phyloP scores from a whole-genome alignment of 35 echinoderm and acorn worm species.

The Apostichopus japonicus region DNA sequence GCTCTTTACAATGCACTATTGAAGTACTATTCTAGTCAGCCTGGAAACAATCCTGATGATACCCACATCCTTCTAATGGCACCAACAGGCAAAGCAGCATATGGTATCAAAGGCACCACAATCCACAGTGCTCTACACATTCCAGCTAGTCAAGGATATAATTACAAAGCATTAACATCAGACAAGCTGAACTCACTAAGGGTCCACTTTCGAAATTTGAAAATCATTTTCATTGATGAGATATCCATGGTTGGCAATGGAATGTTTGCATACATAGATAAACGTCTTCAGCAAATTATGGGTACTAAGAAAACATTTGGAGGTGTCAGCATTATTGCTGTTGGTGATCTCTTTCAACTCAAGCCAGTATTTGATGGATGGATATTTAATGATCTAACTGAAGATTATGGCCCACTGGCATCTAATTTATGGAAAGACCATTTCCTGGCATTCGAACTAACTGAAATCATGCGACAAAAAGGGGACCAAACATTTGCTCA shows the following conservation, averaged over 20 bases:
- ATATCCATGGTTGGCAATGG: conserved; percentile 61
- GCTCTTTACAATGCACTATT: conserved; percentile 30
- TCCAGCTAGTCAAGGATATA: conserved; percentile 34
- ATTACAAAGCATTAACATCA: conserved; percentile 22
- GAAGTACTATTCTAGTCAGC: conserved; percentile 26
- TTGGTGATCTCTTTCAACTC: conserved; percentile 61
- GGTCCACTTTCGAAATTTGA: conserved; percentile 1
- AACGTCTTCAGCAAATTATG: conserved; percentile 37
- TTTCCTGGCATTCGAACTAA: conserved; percentile 38
- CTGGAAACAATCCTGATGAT: conserved; percentile 42
- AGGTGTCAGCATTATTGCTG: conserved; percentile 34
- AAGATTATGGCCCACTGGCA: neutral
- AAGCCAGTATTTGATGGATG: conserved; percentile 55
- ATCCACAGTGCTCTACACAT: conserved; percentile 51
- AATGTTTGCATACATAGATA: conserved; percentile 34
- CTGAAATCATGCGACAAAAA: conserved; percentile 20
- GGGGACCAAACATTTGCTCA: conserved; percentile 45
- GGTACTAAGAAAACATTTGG: conserved; percentile 17
- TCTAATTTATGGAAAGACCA: neutral
- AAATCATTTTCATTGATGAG: conserved; percentile 61
- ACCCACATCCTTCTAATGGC: conserved; percentile 31
- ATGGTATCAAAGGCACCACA: conserved; percentile 33
- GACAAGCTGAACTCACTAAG: conserved; percentile 9
- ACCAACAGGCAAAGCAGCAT: conserved; percentile 60
- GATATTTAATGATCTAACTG: conserved; percentile 1